A percentile compares a stretch with the other conserved stretches of the same genome.
These are phyloP conservation scores for Osmerus mordax DNA, from an alignment of 2,113 vertebrate species.

Conservation along the genomic window DNA sequence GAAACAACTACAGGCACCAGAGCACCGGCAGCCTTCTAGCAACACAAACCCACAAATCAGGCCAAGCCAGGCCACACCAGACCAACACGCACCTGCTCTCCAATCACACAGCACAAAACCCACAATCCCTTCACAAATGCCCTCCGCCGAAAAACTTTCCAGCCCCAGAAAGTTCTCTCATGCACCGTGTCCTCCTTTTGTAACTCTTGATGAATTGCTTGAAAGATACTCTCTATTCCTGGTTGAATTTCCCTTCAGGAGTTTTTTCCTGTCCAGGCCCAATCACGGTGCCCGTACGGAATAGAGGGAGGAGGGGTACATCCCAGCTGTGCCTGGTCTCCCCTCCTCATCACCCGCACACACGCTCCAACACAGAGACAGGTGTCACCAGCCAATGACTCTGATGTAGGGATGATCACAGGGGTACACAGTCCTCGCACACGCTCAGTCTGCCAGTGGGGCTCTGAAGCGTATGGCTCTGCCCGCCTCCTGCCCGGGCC, in stretches of 20 bases:
- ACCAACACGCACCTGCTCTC: conserved; percentile 38
- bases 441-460: neutral
- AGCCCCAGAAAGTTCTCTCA: conserved; percentile 10
- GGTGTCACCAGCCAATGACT: conserved; percentile 1
- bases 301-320: neutral
- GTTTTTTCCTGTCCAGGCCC: too few relatives aligned
- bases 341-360: neutral
- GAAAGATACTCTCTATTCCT: too few relatives aligned
- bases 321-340: neutral
- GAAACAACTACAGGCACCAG: conserved; percentile 28
- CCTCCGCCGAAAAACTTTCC: conserved; percentile 24
- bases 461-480: neutral
- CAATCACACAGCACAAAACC: conserved; percentile 29
- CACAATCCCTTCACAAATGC: conserved; percentile 33
- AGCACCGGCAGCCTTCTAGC: conserved; percentile 14
- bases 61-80: conserved; percentile 35
- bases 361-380: neutral
- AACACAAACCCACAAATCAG: conserved; percentile 32
- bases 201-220: neutral
- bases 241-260: too few relatives aligned
- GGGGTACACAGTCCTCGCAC: neutral
- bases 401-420: neutral
- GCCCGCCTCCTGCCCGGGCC: conserved; percentile 13
- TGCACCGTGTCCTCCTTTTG: neutral
- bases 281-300: neutral